Evolutionary conservation across 2,888 invertebrate species (phyloP), one percentile per base, ranked within the genome.

Genomic region (Rotaria magnacalcarata): DNA sequence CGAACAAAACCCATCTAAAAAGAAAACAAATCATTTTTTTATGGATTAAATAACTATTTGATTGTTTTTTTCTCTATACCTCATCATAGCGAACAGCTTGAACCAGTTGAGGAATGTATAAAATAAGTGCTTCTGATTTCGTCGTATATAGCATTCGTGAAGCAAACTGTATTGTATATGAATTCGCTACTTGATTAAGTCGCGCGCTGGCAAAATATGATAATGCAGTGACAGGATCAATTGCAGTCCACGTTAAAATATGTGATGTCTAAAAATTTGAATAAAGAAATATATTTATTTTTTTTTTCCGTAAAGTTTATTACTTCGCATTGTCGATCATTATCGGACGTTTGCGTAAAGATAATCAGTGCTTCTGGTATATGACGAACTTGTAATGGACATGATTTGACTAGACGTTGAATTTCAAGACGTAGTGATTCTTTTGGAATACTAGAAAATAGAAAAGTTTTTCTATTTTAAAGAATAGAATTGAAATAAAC

Each of bases 21-120:
- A 24, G 4, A 10, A 47, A 1, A 67, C 0, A 80, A 7, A 41
- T 34, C 54, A 85, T 52, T 43, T 84, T 27, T 56, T 27, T 19
- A n/a, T n/a, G 6, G 21, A 0, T 27, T 16, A 50, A 27, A 60
- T 19, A 86, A 54, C 58, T 34, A 54, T 19, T 47, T 50, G 50
- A 50, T 11, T n/a, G n/a, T n/a, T 89, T 89, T 89, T 88, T 94
- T 67, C 16, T 27, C 11, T 47, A 2, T 80, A 80, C 94, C 87
- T 94, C 94, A 90, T 96, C 96, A 90, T 96, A 96, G 52, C 96
- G 93, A 54, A 96, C 92, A 0, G 96, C 95, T 91, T 97, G 96
- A 0, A 96, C 96, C 86, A 99, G 92, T 91, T 99, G 99, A 58
- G 99, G 99, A 90, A 99, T 98, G 92, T 98, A 99, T 89, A 96